Evolutionary conservation across 2,888 invertebrate genomes (phyloP), one percentile per base, ranked within the genome.

Genomic region (Mesochorus sp.): DNA sequence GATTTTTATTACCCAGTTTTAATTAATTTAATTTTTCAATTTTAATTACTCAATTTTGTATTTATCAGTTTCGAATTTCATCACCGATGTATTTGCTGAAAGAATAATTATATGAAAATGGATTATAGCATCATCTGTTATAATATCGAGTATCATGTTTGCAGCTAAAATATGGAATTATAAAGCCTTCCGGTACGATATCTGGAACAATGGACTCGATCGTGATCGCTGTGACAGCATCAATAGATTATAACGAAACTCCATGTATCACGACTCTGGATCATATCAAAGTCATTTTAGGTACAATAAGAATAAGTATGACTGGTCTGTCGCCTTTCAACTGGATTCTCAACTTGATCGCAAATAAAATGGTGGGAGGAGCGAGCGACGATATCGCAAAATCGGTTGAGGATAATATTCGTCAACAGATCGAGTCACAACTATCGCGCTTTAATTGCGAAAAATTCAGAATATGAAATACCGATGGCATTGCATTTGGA

Each of bases 251-350:
- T 53, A 76, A 76, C 8, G 37, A 67, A 37, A 75, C 39, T 0
- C 82, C 82, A 0, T 85, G 85, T 59, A 39, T 53, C 1, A n/a
- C 72, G 1, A 57, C 47, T 3, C 49, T 86, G 5, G 62, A 83
- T 0, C 24, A 70, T 6, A 10, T 85, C 1, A 76, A 76, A 31
- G 72, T 84, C 0, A 66, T 64, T 3, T 39, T 84, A 34, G 84
- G 83, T 10, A 61, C 77, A 2, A 39, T 83, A 0, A 71, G 71
- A 0, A 8, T 83, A 2, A 4, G 73, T 3, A 8, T 85, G 2
- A 85, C 83, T 5, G 85, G 83, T 3, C 42, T 84, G 3, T 81
- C 83, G 3, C 47, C 67, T 12, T 26, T 86, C 0, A 81, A 81
- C 61, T 57, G 17, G 8, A 19, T 81, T 1, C 24, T 73, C 4